Conservation (phyloP, 2,113 vertebrate species). For the Pangasianodon gigas region DNA sequence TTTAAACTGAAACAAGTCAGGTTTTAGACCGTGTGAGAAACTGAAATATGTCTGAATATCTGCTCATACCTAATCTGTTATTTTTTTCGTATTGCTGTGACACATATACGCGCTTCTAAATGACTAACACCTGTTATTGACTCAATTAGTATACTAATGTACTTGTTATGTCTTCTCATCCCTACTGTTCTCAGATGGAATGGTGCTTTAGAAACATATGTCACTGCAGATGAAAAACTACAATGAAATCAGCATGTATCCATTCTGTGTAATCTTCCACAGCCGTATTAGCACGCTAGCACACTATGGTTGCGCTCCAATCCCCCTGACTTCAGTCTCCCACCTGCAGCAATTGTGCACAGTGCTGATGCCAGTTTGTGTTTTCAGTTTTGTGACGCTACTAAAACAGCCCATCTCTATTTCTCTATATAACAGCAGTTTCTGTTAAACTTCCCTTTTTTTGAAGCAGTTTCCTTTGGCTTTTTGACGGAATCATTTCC, state of each 20-base stretch:
- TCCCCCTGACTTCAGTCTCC: neutral
- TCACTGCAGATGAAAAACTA: neutral
- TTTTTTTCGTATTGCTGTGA: neutral
- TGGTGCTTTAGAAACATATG: neutral
- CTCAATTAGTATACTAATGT: neutral
- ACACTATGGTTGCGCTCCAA: constrained; percentile 4
- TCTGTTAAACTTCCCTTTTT: neutral
- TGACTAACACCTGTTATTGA: neutral
- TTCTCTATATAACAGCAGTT: neutral
- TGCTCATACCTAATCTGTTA: neutral
- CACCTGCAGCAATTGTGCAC: neutral
- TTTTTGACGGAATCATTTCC: neutral
- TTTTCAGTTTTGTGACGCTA: neutral
- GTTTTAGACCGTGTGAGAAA: neutral
- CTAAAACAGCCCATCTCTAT: neutral
- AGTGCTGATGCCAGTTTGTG: neutral
- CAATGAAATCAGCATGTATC: neutral
- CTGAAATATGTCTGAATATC: neutral
- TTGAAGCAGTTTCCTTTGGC: no score
- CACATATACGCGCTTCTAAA: neutral
- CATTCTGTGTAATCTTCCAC: constrained; percentile 21
- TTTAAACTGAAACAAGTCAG: neutral
- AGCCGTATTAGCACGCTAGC: constrained; percentile 32
- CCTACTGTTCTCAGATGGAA: neutral
- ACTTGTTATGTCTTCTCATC: neutral